phyloP scores from a whole-genome alignment of 2,888 invertebrate genomes.

The Monoplex corrugatus region DNA sequence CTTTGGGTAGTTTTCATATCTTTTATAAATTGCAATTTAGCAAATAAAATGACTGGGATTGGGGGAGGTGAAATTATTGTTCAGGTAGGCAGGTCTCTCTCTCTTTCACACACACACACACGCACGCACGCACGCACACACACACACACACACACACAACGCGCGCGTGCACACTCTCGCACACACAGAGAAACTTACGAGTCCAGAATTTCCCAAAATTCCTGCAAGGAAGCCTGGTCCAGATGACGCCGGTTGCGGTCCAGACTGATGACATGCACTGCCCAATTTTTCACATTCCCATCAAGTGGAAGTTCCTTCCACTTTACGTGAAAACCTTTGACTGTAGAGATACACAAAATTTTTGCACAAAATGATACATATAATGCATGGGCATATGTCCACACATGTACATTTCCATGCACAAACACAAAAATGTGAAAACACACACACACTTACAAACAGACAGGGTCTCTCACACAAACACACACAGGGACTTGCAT shows the following conservation, averaged over 20 bases:
- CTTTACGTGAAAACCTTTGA: slow-evolving; percentile 98
- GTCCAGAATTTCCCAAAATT: slow-evolving; percentile 98
- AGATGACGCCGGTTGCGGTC: slow-evolving; percentile 97
- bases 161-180: neutral
- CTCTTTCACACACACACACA: too few relatives aligned
- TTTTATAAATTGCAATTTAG: too few relatives aligned
- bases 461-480: neutral
- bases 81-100: too few relatives aligned
- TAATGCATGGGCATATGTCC: neutral
- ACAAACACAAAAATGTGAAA: neutral
- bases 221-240: slow-evolving; percentile 96
- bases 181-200: slow-evolving; percentile 85
- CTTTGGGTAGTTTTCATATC: too few relatives aligned
- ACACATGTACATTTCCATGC: too few relatives aligned
- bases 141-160: slow-evolving; percentile 82
- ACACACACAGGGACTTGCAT: too few relatives aligned
- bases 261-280: slow-evolving; percentile 94
- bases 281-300: slow-evolving; percentile 97
- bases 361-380: neutral
- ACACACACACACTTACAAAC: neutral
- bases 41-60: too few relatives aligned
- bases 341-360: slow-evolving; percentile 83
- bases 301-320: slow-evolving; percentile 97
- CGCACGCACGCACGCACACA: slow-evolving; percentile 82
- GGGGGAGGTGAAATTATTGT: neutral